These are phyloP conservation scores for Invenusta paracnida DNA, from an alignment of 2,888 invertebrate genomes.

Conservation along the genomic window DNA sequence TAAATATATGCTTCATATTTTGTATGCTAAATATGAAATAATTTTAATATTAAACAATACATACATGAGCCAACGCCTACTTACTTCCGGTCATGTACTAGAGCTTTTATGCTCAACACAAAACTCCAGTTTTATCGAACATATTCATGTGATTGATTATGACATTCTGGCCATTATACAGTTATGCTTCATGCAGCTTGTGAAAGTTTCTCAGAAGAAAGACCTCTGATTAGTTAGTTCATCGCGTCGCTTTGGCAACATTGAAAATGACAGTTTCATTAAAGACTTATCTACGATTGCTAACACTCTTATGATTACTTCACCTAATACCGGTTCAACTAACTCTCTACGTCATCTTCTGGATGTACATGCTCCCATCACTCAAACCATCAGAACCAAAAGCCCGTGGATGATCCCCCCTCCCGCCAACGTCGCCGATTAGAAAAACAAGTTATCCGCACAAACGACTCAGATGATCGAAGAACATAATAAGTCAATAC, in stretches of 20 bases:
- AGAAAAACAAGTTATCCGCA: not conserved
- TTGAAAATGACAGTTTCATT: not conserved
- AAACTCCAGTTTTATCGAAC: not conserved
- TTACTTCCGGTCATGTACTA: too few species aligned
- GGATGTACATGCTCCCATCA: not conserved
- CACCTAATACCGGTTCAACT: not conserved
- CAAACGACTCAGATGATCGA: not conserved
- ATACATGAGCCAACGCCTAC: too few species aligned
- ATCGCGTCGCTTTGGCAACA: not conserved
- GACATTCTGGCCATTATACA: too few species aligned
- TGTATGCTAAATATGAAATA: not conserved
- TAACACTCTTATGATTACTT: not conserved
- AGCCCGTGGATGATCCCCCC: not conserved
- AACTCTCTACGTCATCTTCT: not conserved
- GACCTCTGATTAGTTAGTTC: not conserved
- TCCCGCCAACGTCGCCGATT: not conserved
- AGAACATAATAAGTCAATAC: not conserved
- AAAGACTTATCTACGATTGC: not conserved
- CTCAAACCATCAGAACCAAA: not conserved
- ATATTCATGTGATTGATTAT: not conserved
- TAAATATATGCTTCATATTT: not conserved
- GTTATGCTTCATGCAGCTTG: not conserved
- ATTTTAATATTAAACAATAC: not conserved
- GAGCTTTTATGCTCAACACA: too few species aligned
- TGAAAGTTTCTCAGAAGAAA: not conserved